phyloP scores from a whole-genome alignment of 2,888 invertebrate genomes.

The Emmelina monodactyla region DNA sequence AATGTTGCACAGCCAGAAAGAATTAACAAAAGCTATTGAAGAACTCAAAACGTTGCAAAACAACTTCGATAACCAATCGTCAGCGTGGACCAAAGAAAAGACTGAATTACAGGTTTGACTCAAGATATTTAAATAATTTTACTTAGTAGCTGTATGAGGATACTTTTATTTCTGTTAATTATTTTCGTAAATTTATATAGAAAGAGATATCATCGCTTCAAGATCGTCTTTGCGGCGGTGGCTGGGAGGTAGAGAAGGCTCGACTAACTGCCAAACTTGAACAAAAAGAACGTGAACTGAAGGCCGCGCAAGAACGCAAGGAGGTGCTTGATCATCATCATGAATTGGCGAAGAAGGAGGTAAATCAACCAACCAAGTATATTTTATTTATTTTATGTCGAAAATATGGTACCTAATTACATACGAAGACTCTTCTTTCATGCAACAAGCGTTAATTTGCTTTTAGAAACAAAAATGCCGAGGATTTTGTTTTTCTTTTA shows the following conservation, averaged over 20 bases:
- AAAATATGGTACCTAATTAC: too few species aligned
- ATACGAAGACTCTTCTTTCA: too few species aligned
- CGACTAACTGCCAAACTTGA: slow-evolving; percentile 74
- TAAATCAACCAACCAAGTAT: slow-evolving; percentile 19
- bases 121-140: too few species aligned
- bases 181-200: too few species aligned
- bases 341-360: slow-evolving; percentile 69
- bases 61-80: slow-evolving; percentile 70
- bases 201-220: slow-evolving; percentile 49
- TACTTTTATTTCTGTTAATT: too few species aligned
- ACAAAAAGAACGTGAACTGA: slow-evolving; percentile 77
- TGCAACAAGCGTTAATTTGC: too few species aligned
- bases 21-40: slow-evolving; percentile 65
- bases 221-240: slow-evolving; percentile 59
- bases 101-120: slow-evolving; percentile 71
- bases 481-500: neutral
- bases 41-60: slow-evolving; percentile 73
- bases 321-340: slow-evolving; percentile 79
- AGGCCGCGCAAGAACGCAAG: slow-evolving; percentile 77
- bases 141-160: too few species aligned
- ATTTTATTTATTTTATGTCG: too few species aligned
- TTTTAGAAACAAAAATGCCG: too few species aligned
- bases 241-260: slow-evolving; percentile 72
- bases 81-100: slow-evolving; percentile 78
- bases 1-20: slow-evolving; percentile 67